Base-by-base conservation (phyloP, 1,140 invertebrate species). In the Saccostrea echinata region DNA sequence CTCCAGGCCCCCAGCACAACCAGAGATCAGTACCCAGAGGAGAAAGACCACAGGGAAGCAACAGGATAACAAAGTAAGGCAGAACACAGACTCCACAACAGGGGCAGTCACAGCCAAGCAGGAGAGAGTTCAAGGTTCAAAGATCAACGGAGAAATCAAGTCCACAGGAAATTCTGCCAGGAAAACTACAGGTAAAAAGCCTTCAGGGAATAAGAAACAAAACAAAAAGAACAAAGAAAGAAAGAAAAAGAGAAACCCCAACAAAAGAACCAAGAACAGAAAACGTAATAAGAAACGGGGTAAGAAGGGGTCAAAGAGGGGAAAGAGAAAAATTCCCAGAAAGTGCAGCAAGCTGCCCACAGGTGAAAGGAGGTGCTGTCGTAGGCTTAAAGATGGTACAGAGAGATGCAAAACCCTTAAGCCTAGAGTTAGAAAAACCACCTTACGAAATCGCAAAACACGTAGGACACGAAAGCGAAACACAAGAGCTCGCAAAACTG, bases 271-370 rank as follows among this genome's bases (percentile, higher is more conserved):
- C 27, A 86, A 91, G 35, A 88, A 71, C 43, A 43, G 4, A 43
- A 64, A 64, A n/a, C 57, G 57, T 11, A 64, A 64, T 21, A 88
- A 84, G 68, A 83, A 76, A 51, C 86, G 90, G 68, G 84, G 85
- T n/a, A 85, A 87, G n/a, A 87, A 84, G 64, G 84, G 88, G 18
- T 76, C 80, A 68, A 91, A 86, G 61, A 86, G 90, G 83, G 85
- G 86, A 68, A 90, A 88, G 33, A 84, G 90, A 24, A 91, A 90
- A 35, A 88, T 84, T 43, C 84, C 68, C 12, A 86, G 88, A 68
- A 90, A 85, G 52, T 83, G 68, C 51, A 88, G 11, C 33, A 85
- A 53, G 35, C 43, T 52, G 61, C 21, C 80, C 55, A 57, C 55
- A 24, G 71, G 86, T 71, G 52, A 89, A 83, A 82, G 53, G 82